Conservation (phyloP, 2,888 invertebrate species). For the Cyclophora albipunctata region DNA sequence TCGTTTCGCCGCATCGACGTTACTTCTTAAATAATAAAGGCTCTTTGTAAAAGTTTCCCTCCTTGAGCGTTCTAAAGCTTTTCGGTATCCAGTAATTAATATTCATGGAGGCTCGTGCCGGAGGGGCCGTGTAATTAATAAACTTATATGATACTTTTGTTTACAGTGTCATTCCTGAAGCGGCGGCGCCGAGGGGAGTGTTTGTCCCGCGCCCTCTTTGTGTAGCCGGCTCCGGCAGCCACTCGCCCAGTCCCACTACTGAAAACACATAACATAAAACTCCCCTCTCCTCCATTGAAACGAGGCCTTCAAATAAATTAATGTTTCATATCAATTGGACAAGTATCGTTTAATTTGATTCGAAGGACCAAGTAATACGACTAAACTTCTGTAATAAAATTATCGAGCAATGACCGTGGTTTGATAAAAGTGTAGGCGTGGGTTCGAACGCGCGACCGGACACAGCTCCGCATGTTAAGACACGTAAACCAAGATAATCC, state of each 20-base stretch:
- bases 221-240: conserved; percentile 9
- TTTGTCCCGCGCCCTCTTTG: conserved; percentile 27
- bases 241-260: conserved; percentile 6
- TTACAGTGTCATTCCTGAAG: conserved; percentile 70
- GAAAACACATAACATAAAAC: conserved; percentile 10
- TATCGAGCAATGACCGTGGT: conserved; percentile 66
- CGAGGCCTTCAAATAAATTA: conserved; percentile 29
- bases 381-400: conserved; percentile 74
- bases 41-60: conserved; percentile 76
- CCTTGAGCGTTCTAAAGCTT: conserved; percentile 73
- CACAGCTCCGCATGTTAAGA: conserved; percentile 62
- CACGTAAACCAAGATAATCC: conserved; percentile 69
- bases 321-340: conserved; percentile 52
- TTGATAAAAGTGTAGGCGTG: conserved; percentile 54
- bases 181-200: conserved; percentile 35
- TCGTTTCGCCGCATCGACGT: conserved; percentile 64
- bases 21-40: conserved; percentile 75
- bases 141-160: conserved; percentile 76
- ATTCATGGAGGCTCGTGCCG: conserved; percentile 71
- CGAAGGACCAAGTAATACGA: conserved; percentile 67
- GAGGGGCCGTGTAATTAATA: conserved; percentile 74
- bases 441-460: conserved; percentile 52
- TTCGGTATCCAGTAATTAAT: conserved; percentile 74
- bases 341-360: conserved; percentile 71
- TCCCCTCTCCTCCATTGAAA: conserved; percentile 5